Evolutionary conservation across 2,113 vertebrate genomes (phyloP).

Genomic region (Ahaetulla prasina): DNA sequence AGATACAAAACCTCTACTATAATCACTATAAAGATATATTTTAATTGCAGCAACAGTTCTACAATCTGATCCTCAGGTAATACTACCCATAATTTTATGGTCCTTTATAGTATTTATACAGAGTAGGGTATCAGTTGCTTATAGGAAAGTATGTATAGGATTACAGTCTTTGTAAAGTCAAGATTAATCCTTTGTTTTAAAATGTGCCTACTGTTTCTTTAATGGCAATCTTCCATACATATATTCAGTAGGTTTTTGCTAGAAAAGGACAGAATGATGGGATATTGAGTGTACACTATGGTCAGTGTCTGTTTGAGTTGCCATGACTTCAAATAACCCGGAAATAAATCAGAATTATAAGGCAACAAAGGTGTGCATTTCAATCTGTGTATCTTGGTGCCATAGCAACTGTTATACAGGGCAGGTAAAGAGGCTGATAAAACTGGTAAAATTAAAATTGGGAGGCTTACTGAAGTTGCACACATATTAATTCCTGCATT

Average conservation of each 20-base stretch:
- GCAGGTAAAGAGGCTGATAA: constrained; percentile 27
- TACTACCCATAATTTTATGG: background rate
- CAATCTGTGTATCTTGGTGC: constrained; percentile 27
- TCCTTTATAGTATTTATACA: background rate
- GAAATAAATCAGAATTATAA: constrained; percentile 27
- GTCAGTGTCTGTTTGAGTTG: constrained; percentile 25
- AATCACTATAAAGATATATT: background rate
- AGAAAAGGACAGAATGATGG: background rate
- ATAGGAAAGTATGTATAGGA: background rate
- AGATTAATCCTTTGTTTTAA: background rate
- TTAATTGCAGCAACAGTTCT: background rate
- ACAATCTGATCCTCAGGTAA: background rate
- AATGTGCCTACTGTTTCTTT: background rate
- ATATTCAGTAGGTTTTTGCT: background rate
- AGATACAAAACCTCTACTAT: background rate
- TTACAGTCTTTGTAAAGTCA: background rate
- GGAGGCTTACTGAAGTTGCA: background rate
- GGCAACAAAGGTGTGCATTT: background rate
- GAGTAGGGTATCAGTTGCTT: background rate
- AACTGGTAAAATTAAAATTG: constrained; percentile 8
- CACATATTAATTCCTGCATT: background rate
- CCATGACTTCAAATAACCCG: constrained; percentile 29
- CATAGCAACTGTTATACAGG: constrained; percentile 39
- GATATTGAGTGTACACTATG: constrained; percentile 1
- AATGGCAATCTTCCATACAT: background rate